Percentiles rank a stretch among this genome's conserved stretches.
These are phyloP conservation scores for Cheirogaleus medius DNA, from an alignment of 2,113 vertebrate genomes.

Conservation along the genomic window DNA sequence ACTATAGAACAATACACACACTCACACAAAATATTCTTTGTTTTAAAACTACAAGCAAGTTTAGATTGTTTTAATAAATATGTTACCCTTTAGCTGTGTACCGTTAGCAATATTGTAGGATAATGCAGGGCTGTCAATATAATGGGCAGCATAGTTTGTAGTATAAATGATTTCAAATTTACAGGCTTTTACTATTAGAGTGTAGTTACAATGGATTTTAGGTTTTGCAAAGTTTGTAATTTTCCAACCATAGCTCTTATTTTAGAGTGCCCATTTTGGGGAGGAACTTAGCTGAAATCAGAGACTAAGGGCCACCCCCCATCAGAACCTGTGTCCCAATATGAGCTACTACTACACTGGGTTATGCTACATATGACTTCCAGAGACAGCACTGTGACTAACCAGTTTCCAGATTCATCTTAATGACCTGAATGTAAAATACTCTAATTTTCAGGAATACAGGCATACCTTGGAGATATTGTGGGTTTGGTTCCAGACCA, in stretches of 20 bases:
- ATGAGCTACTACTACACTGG: accelerated
- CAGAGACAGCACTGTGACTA: neutral
- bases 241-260: neutral
- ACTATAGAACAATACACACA: neutral
- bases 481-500: neutral
- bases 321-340: neutral
- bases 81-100: neutral
- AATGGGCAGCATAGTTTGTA: neutral
- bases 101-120: neutral
- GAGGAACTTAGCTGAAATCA: neutral
- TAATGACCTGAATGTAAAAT: neutral
- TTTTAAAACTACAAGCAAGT: neutral
- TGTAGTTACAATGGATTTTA: neutral
- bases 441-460: neutral
- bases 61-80: neutral
- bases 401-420: neutral
- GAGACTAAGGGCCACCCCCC: neutral
- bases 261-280: neutral
- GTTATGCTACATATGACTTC: neutral
- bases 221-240: neutral
- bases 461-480: neutral
- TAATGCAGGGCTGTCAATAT: neutral
- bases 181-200: neutral
- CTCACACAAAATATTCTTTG: neutral
- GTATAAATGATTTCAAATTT: neutral